These are phyloP conservation scores for Chrysodeixis includens DNA, from an alignment of 2,888 invertebrate genomes.

Conservation along the genomic window DNA sequence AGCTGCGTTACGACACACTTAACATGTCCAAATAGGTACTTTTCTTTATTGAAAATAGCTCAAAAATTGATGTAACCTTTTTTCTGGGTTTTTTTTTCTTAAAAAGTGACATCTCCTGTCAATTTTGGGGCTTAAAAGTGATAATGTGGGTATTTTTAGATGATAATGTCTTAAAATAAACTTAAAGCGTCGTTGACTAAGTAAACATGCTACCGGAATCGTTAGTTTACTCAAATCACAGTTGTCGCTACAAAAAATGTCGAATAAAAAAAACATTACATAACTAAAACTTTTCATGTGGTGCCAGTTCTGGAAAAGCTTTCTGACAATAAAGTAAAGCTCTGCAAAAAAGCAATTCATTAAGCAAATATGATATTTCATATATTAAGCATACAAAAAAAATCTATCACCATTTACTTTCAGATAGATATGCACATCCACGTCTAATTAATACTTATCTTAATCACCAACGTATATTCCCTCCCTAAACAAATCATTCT, in stretches of 20 bases:
- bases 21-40: conserved; percentile 46
- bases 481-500: background rate
- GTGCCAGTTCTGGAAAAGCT: too few species aligned
- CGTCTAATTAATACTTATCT: too few species aligned
- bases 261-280: background rate
- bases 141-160: background rate
- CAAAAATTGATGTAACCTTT: background rate
- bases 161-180: background rate
- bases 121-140: background rate
- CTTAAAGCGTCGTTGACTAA: too few species aligned
- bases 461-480: too few species aligned
- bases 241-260: background rate
- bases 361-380: too few species aligned
- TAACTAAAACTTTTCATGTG: too few species aligned
- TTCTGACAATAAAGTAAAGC: too few species aligned
- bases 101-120: background rate
- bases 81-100: background rate
- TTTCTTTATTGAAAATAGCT: conserved; percentile 28
- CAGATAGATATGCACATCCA: too few species aligned
- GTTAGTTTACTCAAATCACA: background rate
- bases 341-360: too few species aligned
- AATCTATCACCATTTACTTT: too few species aligned
- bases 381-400: too few species aligned
- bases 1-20: conserved; percentile 35
- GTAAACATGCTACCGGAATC: background rate